These are phyloP conservation scores for Leptinotarsa texana DNA, from an alignment of 1,140 invertebrate genomes.

Conservation along the genomic window DNA sequence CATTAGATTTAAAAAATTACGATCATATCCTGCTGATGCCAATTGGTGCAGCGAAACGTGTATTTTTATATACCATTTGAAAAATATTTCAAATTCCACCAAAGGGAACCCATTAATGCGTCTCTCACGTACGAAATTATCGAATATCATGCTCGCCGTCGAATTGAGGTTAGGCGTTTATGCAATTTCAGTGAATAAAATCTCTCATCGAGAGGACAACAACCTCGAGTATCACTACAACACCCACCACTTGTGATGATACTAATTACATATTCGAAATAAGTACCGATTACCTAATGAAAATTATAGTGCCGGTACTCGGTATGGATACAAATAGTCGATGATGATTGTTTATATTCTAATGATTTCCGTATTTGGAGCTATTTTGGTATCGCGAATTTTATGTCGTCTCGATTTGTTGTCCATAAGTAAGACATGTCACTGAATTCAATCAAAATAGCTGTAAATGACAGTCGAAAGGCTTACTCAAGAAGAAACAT, in stretches of 20 bases:
- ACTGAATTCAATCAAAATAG: too few species aligned
- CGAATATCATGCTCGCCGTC: neutral
- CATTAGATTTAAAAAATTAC: too few species aligned
- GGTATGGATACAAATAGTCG: neutral
- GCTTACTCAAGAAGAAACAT: too few species aligned
- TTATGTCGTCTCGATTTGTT: too few species aligned
- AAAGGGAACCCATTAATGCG: neutral
- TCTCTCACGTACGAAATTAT: neutral
- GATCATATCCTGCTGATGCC: too few species aligned
- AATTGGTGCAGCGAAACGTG: too few species aligned
- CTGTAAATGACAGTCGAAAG: too few species aligned
- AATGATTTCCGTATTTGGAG: constrained; percentile 1
- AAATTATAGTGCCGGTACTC: constrained; percentile 8
- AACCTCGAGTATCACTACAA: constrained; percentile 1
- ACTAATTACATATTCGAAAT: constrained; percentile 21
- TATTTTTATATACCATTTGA: too few species aligned
- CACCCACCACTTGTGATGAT: constrained; percentile 20
- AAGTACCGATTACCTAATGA: constrained; percentile 22
- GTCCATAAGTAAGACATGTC: too few species aligned
- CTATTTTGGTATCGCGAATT: neutral
- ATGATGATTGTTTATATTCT: neutral
- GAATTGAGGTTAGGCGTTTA: constrained; percentile 3
- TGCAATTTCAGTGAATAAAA: constrained; percentile 18
- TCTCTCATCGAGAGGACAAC: constrained; percentile 16
- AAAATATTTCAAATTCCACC: too few species aligned